Base-by-base conservation (phyloP, 2,888 invertebrate genomes). In the Uropetala carovei region DNA sequence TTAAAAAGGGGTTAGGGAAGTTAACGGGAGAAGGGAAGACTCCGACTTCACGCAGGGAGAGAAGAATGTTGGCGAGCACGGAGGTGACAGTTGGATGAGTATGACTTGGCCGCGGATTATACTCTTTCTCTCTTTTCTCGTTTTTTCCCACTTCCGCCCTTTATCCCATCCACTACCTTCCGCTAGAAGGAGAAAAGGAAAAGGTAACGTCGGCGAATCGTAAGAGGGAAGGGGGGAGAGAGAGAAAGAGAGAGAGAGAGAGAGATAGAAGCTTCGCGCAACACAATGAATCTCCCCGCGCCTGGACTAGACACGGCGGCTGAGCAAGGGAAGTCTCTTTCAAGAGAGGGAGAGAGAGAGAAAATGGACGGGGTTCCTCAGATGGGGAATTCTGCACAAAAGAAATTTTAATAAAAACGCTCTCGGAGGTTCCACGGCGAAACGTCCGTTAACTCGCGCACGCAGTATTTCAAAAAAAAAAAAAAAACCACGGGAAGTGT, bases 331-430 rank as follows among this genome's bases (percentile, higher is more conserved):
- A 75, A 75, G 27, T 27, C 75, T 27, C 22, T 75, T 27, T 27
- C 22, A 75, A 9, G 18, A 27, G 22, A 22, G 22, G 22, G 75
- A 22, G 75, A 27, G 75, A 14, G 64, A 75, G 43, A 43, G 43
- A 43, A 43, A 43, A 43, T 43, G 43, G 43, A 43, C 43, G 43
- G 43, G 5, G 75, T 75, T 75, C 27, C 75, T 75, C 75, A 75
- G 22, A 75, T 27, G 75, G 27, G 22, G 75, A 75, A 75, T 75
- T 75, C 18, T 43, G 3, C 75, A 75, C 27, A 75, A 75, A 75
- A 75, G 75, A 75, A 75, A 75, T 75, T 75, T 75, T n/a, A 75
- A 75, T 75, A 27, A 75, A 75, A 75, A 27, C 22, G 22, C 9
- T 75, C 75, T 75, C 27, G 10, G 75, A 75, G 13, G 75, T 13